Evolutionary conservation across 2,797 vertebrate species (phyloP), one percentile per base, ranked within the genome.

Genomic region (Lutjanus campechanus): DNA sequence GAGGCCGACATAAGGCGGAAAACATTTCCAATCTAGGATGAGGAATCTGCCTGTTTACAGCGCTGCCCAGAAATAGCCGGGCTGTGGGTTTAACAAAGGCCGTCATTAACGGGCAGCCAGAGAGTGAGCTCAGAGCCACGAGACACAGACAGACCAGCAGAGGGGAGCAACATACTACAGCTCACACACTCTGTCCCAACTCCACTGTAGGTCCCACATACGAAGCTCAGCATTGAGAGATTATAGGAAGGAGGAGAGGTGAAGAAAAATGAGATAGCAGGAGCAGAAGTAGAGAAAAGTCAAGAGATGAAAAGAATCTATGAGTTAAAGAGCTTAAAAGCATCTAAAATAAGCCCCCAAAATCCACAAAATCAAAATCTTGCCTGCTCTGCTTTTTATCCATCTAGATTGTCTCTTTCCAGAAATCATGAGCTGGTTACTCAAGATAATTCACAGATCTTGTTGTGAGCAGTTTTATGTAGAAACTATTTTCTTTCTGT

Each of bases 71-170:
- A 95, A 95, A 95, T 95, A 95, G 93, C 87, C 80, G 46, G 56
- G 84, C 92, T 94, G 94, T 90, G 94, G 94, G 85, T 96, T 95
- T 95, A 95, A 95, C 94, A 95, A 95, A 95, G 93, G 92, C 90
- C 60, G 68, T 95, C 88, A 95, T 95, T 95, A 95, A 91, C 85
- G 50, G 69, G 81, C 89, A 76, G 80, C 77, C 84, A 60, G 70
- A 36, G 87, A 84, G 78, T 54, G 87, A 84, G 78, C 50, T 80
- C 85, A 81, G 87, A 88, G 74, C 68, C 79, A 76, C 20, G 36
- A 79, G 80, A 82, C 75, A 11, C 78, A 76, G 74, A 73, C 25
- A 29, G 50, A 62, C 85, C 90, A 82, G 89, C 87, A 91, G 90
- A 88, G 89, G 85, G 84, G 81, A 84, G 88, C 86, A 85, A 46